Percentiles rank a stretch among this genome's conserved stretches.
These are phyloP conservation scores for Patagioenas fasciata DNA, from an alignment of 2,113 vertebrate species.

Conservation along the genomic window DNA sequence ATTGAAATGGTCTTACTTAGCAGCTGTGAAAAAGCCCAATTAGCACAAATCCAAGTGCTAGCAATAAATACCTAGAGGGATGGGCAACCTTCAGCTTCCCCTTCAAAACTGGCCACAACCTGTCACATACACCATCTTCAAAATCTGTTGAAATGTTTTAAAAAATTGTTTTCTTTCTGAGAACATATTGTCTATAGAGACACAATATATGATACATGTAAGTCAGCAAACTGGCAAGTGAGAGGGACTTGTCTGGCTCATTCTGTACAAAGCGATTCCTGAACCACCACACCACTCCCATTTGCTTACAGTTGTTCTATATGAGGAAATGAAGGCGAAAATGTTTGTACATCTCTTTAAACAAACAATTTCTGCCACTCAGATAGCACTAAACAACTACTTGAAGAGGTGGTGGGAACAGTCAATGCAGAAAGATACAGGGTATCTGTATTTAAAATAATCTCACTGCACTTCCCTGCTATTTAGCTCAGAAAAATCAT, in stretches of 20 bases:
- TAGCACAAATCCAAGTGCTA: not conserved
- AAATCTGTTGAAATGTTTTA: not conserved
- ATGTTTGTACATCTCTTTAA: not conserved
- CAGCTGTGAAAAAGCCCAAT: not conserved
- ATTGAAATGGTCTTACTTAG: not conserved
- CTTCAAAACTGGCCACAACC: not conserved
- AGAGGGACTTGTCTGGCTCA: not conserved
- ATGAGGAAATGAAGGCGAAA: not conserved
- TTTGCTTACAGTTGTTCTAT: not conserved
- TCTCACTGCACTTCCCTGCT: not conserved
- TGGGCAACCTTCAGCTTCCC: not conserved
- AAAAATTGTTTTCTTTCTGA: not conserved
- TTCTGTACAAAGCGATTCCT: not conserved
- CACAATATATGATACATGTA: not conserved
- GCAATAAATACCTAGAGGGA: not conserved
- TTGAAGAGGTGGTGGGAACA: not conserved
- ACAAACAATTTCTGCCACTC: not conserved
- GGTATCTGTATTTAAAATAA: not conserved
- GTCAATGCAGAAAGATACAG: not conserved
- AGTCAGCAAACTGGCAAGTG: not conserved
- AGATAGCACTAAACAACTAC: constrained; percentile 5
- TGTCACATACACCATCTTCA: not conserved
- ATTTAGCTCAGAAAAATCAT: constrained; percentile 3
- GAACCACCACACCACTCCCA: not conserved
- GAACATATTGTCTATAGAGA: not conserved